Evolutionary conservation across 2,797 vertebrate species (phyloP), one percentile per base, ranked within the genome.

Genomic region (Crenuchus spilurus): DNA sequence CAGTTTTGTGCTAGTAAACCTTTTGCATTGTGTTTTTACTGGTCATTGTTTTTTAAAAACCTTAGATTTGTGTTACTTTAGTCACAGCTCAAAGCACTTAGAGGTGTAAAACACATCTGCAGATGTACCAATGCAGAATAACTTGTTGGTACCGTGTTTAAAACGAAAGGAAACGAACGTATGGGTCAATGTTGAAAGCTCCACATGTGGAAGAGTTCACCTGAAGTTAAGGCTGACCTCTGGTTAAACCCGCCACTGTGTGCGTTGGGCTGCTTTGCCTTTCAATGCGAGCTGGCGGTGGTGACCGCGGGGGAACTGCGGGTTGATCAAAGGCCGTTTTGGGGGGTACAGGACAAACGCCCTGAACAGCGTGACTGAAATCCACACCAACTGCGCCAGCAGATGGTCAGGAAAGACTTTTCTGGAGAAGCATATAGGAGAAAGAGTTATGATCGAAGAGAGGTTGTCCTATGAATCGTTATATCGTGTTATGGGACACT

Each of bases 311-410:
- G n/a, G 70, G 73, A 75, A 68, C 42, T 16, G 76, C 39, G 30
- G 42, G 6, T 16, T 88, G 91, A 92, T 92, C 91, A 92, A 93
- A 94, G 89, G 83, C 44, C 80, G 64, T 83, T 87, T 84, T 77
- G n/a, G 80, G 42, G 87, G 79, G 87, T 54, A 42, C 66, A 85
- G 88, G 89, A 89, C 92, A 93, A 94, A 93, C 61, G 87, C 84
- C 86, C 49, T 16, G 77, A 79, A 86, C 82, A 86, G 84, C 80
- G 83, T 69, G 80, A 81, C 82, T 83, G 77, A 82, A 87, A 87
- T 89, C 89, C 88, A 85, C 91, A 91, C 90, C 87, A 70, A 83
- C 79, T 82, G 84, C 83, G 87, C 82, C 86, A 90, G 84, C 93
- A 95, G 89, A 94, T 93, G 93, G 90, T 69, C 42, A 22, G 66